Percentiles rank a stretch among this genome's conserved stretches.
Conservation (phyloP, 2,888 invertebrate genomes). For the Zhengitettix transpicula region DNA sequence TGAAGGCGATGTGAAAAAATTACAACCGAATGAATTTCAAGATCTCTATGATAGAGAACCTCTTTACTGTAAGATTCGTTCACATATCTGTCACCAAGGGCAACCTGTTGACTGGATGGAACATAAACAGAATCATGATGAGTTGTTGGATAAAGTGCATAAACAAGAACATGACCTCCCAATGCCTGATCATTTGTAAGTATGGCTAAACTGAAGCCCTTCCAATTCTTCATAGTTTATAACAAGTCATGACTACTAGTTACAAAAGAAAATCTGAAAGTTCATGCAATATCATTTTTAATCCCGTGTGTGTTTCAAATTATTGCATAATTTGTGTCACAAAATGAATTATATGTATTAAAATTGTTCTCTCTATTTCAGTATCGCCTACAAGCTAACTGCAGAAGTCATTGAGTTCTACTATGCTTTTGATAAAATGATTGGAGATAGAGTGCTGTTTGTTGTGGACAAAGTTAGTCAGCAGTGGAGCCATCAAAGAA, state of each 20-base stretch:
- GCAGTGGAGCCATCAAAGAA: conserved; percentile 22
- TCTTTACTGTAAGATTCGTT: conserved; percentile 28
- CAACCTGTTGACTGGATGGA: conserved; percentile 27
- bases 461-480: conserved; percentile 16
- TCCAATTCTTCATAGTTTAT: not conserved
- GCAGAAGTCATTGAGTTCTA: conserved; percentile 32
- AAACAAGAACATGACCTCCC: conserved; percentile 21
- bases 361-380: conserved; percentile 20
- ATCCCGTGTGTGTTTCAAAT: not conserved
- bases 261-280: not conserved
- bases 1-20: conserved; percentile 25
- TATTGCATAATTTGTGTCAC: not conserved
- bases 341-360: not conserved
- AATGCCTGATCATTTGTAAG: conserved; percentile 32
- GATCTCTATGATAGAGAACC: conserved; percentile 29
- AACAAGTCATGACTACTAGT: not conserved
- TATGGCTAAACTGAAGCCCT: conserved; percentile 9
- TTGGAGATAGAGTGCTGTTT: conserved; percentile 30
- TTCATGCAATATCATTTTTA: not conserved
- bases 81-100: conserved; percentile 29
- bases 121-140: conserved; percentile 26
- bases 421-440: conserved; percentile 23
- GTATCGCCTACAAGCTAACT: conserved; percentile 28
- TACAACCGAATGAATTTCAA: conserved; percentile 20
- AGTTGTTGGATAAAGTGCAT: conserved; percentile 19